Evolutionary conservation across 1,140 invertebrate genomes (phyloP).

Genomic region (Pygmarrhopalites habei): DNA sequence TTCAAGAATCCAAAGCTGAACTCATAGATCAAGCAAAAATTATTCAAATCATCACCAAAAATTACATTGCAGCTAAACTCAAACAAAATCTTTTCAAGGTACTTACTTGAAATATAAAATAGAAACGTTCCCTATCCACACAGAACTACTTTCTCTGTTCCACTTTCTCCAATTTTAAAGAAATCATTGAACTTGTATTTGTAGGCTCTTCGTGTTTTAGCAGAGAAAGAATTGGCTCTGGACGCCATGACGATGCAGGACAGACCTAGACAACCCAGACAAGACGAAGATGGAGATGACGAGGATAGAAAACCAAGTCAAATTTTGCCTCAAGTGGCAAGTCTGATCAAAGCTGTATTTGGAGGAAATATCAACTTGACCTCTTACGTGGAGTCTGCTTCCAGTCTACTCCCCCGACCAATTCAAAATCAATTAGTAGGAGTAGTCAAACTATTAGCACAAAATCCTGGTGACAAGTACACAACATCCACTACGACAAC

Average conservation of each 20-base stretch:
- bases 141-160: too few species aligned
- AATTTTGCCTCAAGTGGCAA: constrained; percentile 30
- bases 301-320: constrained; percentile 20
- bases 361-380: constrained; percentile 34
- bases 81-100: constrained; percentile 37
- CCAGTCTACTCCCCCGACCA: constrained; percentile 19
- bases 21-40: constrained; percentile 21
- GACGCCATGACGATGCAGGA: constrained; percentile 15
- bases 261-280: constrained; percentile 19
- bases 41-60: constrained; percentile 19
- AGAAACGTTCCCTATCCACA: too few species aligned
- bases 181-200: too few species aligned
- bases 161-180: too few species aligned
- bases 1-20: constrained; percentile 4
- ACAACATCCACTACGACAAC: constrained; percentile 5
- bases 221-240: constrained; percentile 29
- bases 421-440: constrained; percentile 24
- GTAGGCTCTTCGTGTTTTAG: constrained; percentile 26
- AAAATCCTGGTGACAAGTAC: constrained; percentile 19
- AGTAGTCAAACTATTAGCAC: constrained; percentile 21
- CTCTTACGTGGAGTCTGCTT: constrained; percentile 23
- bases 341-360: constrained; percentile 33
- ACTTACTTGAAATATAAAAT: too few species aligned
- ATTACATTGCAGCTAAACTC: constrained; percentile 32
- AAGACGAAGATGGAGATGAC: constrained; percentile 18